These are phyloP conservation scores for Eulemur rubriventer DNA, from an alignment of 2,797 vertebrate species.

Conservation along the genomic window DNA sequence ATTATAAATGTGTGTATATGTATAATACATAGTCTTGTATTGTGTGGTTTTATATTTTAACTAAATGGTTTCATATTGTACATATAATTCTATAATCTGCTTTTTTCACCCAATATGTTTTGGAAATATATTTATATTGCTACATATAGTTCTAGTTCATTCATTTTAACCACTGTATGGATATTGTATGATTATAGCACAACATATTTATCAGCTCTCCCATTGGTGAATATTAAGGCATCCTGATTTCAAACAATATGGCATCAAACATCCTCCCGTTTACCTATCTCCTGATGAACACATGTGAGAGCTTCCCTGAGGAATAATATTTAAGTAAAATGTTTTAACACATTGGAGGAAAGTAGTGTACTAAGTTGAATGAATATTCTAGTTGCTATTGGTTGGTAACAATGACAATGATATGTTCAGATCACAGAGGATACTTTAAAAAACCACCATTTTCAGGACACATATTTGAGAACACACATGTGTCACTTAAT, in stretches of 20 bases:
- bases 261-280: neutral
- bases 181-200: neutral
- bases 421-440: neutral
- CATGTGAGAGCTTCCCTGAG: neutral
- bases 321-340: neutral
- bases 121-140: neutral
- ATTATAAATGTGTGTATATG: neutral
- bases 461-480: neutral
- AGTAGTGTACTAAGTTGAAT: neutral
- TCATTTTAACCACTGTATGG: neutral
- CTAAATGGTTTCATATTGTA: neutral
- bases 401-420: neutral
- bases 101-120: constrained; percentile 14
- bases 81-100: neutral
- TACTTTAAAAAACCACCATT: neutral
- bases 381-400: neutral
- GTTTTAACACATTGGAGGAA: constrained; percentile 21
- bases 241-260: neutral
- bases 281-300: neutral
- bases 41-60: neutral
- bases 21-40: neutral
- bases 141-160: neutral
- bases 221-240: neutral
- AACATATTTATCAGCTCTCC: neutral
- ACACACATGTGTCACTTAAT: neutral